Base-by-base conservation (phyloP, 2,888 invertebrate species). In the Acronicta psi region DNA sequence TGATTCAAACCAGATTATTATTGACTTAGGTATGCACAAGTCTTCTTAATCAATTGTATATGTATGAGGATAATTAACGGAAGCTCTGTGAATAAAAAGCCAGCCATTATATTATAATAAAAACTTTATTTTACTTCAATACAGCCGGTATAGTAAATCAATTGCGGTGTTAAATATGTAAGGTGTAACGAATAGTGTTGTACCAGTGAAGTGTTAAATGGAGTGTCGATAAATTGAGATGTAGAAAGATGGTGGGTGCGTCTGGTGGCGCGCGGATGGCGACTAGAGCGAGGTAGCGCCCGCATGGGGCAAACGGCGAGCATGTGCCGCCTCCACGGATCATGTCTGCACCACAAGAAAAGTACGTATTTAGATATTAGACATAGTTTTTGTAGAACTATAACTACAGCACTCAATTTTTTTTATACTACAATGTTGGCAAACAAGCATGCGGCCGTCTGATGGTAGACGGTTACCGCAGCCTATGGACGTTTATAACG, bases 251-350 rank as follows among this genome's bases (percentile, higher is more conserved):
- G 76, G 80, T 80, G 82, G 81, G 80, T 82, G 76, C 79, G 68
- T 62, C 73, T 69, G 65, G 71, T 63, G 84, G 84, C 82, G 83
- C 81, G 77, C 82, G 73, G 79, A 93, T 93, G 94, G 92, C 80
- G 90, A 80, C 80, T 80, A 80, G 91, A 76, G 76, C 83, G 81
- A 87, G 92, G 91, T 92, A 94, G 93, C 92, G 92, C 93, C 92
- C 95, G 95, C 93, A 96, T 96, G 96, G 96, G 96, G 95, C 96
- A 96, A 95, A 95, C 96, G 94, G 96, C 96, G 95, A 96, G 96
- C 92, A 96, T 96, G 96, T 96, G 96, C 94, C 96, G 96, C 95
- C 95, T 96, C 91, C 96, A 96, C 94, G 96, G 96, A 95, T 95
- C 94, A 94, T 94, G 94, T 92, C 95, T 96, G 94, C 96, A 96